phyloP scores from a whole-genome alignment of 2,888 invertebrate genomes.

The Zhengitettix transpicula region DNA sequence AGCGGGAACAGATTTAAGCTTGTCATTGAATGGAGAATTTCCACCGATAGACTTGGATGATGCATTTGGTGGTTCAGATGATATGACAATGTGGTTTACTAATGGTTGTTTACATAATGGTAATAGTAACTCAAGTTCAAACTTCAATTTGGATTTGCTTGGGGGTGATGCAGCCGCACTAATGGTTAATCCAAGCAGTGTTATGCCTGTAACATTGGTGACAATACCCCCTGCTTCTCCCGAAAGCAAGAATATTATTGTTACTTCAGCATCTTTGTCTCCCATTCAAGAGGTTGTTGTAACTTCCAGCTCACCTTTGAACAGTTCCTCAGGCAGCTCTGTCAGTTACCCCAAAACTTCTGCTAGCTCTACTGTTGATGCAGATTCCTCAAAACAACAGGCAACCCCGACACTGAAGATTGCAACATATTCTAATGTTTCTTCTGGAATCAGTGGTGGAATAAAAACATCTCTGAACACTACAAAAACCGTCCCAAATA shows the following conservation, averaged over 20 bases:
- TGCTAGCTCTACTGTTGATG: not conserved
- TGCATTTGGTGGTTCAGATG: slow-evolving; percentile 22
- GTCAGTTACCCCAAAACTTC: not conserved
- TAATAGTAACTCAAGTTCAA: slow-evolving; percentile 39
- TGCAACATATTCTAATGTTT: not conserved
- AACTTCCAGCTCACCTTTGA: not conserved
- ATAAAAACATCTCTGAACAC: not conserved
- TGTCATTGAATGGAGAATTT: slow-evolving; percentile 26
- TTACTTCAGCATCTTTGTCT: not conserved
- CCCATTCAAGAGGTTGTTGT: slow-evolving; percentile 1
- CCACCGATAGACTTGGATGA: slow-evolving; percentile 52
- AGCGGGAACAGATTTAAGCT: slow-evolving; percentile 35
- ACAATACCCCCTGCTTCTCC: slow-evolving; percentile 6
- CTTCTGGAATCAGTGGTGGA: not conserved
- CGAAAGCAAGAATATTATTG: not conserved
- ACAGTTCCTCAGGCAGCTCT: not conserved
- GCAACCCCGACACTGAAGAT: not conserved
- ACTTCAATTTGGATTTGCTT: slow-evolving; percentile 45
- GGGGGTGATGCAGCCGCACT: slow-evolving; percentile 57
- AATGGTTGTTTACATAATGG: slow-evolving; percentile 26
- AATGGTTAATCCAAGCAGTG: slow-evolving; percentile 81
- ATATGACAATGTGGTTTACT: slow-evolving; percentile 13
- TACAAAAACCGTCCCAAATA: slow-evolving; percentile 4
- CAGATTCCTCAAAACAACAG: not conserved
- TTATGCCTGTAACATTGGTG: slow-evolving; percentile 50